Conservation (phyloP, 1,140 invertebrate genomes). For the Drosophila jambulina region DNA sequence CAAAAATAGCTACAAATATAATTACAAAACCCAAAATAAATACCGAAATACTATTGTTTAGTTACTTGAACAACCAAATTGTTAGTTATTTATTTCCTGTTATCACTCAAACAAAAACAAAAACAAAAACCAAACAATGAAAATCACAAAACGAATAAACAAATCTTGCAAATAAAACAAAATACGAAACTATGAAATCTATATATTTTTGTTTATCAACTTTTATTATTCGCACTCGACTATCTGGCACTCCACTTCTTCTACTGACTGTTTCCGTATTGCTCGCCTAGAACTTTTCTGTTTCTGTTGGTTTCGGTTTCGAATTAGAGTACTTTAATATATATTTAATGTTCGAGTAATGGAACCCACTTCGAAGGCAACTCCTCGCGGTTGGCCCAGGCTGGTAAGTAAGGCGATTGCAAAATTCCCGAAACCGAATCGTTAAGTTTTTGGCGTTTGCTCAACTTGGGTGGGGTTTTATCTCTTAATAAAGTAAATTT, state of each 20-base stretch:
- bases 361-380: slow-evolving; percentile 35
- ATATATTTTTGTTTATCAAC: slow-evolving; percentile 37
- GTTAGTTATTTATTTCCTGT: slow-evolving; percentile 52
- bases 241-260: slow-evolving; percentile 44
- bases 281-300: slow-evolving; percentile 55
- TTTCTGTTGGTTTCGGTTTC: slow-evolving; percentile 20
- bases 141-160: slow-evolving; percentile 48
- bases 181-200: slow-evolving; percentile 43
- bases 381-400: slow-evolving; percentile 13
- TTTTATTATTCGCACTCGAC: slow-evolving; percentile 51
- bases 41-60: slow-evolving; percentile 30
- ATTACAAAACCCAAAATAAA: slow-evolving; percentile 2
- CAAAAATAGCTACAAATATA: slow-evolving; percentile 13
- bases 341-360: slow-evolving; percentile 29
- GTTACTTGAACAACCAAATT: slow-evolving; percentile 37
- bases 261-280: slow-evolving; percentile 55
- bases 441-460: slow-evolving; percentile 13
- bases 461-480: slow-evolving; percentile 13
- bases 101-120: slow-evolving; percentile 34
- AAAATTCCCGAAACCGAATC: neutral
- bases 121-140: slow-evolving; percentile 39
- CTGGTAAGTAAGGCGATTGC: slow-evolving; percentile 33
- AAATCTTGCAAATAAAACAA: slow-evolving; percentile 61
- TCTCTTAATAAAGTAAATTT: neutral
- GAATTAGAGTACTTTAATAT: slow-evolving; percentile 18